Evolutionary conservation across 2,888 invertebrate species (phyloP), one percentile per base, ranked within the genome.

Genomic region (Tryphoninae sp.): DNA sequence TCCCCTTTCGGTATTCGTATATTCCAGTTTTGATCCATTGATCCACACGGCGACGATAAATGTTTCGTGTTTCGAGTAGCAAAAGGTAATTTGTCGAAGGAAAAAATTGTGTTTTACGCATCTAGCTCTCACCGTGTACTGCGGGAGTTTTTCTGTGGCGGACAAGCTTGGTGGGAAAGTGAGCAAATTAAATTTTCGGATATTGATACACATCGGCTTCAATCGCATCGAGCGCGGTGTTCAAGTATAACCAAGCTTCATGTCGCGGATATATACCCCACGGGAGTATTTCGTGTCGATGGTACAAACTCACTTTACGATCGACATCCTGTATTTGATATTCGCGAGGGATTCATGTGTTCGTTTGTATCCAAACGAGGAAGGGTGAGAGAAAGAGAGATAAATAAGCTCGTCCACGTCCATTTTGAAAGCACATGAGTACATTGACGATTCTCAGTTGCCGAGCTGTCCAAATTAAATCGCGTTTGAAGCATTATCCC

Each of bases 171-270:
- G 45, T 45, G 45, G 13, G 45, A 19, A 51, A 62, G 53, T 26
- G 19, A 45, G 19, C 33, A 13, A 81, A 78, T 78, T 72, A 61
- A 62, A 79, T 82, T 79, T 76, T 55, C 68, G 42, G 23, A 69
- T 62, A 76, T 73, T 64, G 72, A 40, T n/a, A 8, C 49, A 76
- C 40, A 59, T 61, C 75, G 58, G 11, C 42, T 26, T 13, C 40
- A 45, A 13, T 45, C 40, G 67, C 26, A 22, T 23, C 58, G 51
- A 69, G 58, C 22, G 62, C n/a, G 22, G 42, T 8, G 22, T 55
- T 58, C 13, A 53, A 67, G 55, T 64, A 55, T 42, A 23, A n/a
- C 19, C 51, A 16, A 16, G 2, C n/a, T 42, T 8, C 7, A 45
- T 42, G 55, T 42, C 16, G 16, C 55, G 58, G 11, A 45, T 65